A percentile compares a stretch with the other conserved stretches of the same genome.
Conservation (phyloP, 2,113 vertebrate species). For the Emydocephalus ijimae region DNA sequence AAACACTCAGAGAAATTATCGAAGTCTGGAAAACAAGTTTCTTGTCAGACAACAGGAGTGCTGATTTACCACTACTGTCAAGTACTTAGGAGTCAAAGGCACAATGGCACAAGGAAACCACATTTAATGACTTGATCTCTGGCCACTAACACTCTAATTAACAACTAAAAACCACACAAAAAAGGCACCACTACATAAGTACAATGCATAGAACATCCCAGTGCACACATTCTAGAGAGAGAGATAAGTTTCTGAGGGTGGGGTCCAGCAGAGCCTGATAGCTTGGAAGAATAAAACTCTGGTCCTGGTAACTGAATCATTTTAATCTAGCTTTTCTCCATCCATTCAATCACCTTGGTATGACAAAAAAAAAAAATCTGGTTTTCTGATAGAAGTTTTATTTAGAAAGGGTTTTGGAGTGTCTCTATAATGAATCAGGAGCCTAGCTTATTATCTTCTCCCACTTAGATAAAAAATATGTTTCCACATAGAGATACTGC, state of each 20-base stretch:
- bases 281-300: background rate
- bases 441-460: background rate
- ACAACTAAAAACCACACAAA: background rate
- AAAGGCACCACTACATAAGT: background rate
- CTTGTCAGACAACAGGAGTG: too few relatives aligned
- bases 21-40: too few relatives aligned
- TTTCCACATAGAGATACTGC: background rate
- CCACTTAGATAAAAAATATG: background rate
- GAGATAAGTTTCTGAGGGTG: background rate
- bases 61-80: too few relatives aligned
- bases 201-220: background rate
- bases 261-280: background rate
- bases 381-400: background rate
- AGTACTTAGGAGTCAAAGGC: too few relatives aligned
- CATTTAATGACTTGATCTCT: background rate
- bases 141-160: background rate
- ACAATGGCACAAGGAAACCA: too few relatives aligned
- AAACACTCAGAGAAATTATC: too few relatives aligned
- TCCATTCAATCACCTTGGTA: background rate
- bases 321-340: background rate
- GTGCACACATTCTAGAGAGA: background rate
- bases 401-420: background rate
- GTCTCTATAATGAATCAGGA: background rate
- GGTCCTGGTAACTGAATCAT: background rate
- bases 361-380: background rate